Evolutionary conservation across 2,113 vertebrate genomes (phyloP).

Genomic region (Scartelaos histophorus): DNA sequence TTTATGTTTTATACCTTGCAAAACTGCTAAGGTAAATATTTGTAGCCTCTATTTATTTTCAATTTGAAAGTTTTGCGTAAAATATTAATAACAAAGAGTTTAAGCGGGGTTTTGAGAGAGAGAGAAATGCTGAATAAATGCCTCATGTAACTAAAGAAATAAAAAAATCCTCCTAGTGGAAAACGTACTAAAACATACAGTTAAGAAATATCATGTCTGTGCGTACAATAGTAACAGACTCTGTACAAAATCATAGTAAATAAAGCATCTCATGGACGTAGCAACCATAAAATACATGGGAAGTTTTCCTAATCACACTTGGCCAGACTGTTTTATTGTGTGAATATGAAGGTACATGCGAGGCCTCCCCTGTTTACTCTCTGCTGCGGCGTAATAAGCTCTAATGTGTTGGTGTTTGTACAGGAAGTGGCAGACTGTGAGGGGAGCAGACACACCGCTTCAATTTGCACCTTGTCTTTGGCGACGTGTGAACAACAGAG

Average conservation of each 20-base stretch:
- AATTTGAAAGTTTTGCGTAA: no score
- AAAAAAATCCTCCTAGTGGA: no score
- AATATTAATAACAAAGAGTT: no score
- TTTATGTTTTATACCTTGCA: no score
- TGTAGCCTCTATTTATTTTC: no score
- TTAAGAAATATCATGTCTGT: no score
- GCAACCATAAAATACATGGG: not conserved
- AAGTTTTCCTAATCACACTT: not conserved
- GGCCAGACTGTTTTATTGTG: slow-evolving; percentile 21
- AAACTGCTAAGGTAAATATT: no score
- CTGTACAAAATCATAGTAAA: not conserved
- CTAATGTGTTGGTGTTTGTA: slow-evolving; percentile 58
- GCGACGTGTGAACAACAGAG: slow-evolving; percentile 44
- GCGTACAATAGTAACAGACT: no score
- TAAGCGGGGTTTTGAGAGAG: no score
- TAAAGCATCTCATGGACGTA: not conserved
- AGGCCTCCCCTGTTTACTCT: slow-evolving; percentile 29
- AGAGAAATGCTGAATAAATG: no score
- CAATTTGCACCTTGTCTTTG: slow-evolving; percentile 67
- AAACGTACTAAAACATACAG: no score
- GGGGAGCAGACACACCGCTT: slow-evolving; percentile 37
- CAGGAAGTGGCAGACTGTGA: slow-evolving; percentile 59
- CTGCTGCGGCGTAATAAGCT: slow-evolving; percentile 45
- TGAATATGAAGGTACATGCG: not conserved
- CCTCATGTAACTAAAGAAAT: no score